Evolutionary conservation across 2,113 vertebrate genomes (phyloP).

Genomic region (Odobenus rosmarus): DNA sequence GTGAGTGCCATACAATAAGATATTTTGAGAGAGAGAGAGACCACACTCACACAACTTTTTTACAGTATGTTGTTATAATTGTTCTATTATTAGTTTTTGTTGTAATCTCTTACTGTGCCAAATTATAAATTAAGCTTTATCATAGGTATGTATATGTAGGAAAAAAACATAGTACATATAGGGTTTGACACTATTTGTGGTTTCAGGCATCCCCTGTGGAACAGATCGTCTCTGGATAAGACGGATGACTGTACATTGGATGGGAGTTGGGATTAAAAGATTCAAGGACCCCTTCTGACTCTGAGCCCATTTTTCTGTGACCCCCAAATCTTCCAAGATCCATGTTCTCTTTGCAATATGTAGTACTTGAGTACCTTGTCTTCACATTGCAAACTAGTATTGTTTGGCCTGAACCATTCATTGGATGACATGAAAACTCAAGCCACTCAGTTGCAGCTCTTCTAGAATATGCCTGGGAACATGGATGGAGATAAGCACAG

Average conservation of each 20-base stretch:
- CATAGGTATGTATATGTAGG: neutral
- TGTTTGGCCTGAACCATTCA: neutral
- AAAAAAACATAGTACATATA: neutral
- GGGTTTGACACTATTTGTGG: neutral
- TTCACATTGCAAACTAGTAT: neutral
- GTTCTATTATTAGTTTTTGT: neutral
- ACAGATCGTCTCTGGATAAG: neutral
- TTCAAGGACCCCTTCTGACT: neutral
- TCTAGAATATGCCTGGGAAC: neutral
- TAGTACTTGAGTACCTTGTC: neutral
- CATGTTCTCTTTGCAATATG: neutral
- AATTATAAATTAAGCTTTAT: neutral
- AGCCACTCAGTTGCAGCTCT: neutral
- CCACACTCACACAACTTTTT: neutral
- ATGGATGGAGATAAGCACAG: neutral
- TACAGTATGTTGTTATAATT: neutral
- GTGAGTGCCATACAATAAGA: neutral
- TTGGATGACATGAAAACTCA: neutral
- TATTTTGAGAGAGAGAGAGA: neutral
- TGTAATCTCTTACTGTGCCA: neutral
- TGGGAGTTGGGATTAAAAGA: neutral
- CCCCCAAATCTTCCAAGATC: neutral
- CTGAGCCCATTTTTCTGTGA: constrained; percentile 8
- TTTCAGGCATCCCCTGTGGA: neutral
- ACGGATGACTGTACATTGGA: neutral